phyloP scores from a whole-genome alignment of 2,888 invertebrate species.

The Xanthia togata region DNA sequence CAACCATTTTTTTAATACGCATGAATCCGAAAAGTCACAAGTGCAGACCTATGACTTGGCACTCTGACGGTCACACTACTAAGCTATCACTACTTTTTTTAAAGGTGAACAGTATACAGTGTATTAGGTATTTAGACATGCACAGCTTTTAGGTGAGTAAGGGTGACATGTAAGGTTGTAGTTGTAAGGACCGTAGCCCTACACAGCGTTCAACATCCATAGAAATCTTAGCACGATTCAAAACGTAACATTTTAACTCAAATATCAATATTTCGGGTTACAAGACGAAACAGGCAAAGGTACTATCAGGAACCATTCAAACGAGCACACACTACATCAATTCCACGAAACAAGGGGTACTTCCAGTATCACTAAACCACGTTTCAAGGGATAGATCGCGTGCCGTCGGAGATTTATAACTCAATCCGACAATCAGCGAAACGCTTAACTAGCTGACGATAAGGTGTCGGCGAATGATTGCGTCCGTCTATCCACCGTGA shows the following conservation, averaged over 20 bases:
- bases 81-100: too few species aligned
- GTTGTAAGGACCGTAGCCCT: neutral
- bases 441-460: constrained; percentile 89
- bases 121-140: neutral
- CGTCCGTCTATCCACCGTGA: constrained; percentile 78
- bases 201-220: neutral
- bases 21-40: too few species aligned
- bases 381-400: constrained; percentile 83
- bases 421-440: constrained; percentile 89
- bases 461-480: constrained; percentile 87
- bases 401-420: constrained; percentile 87
- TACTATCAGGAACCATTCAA: neutral
- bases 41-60: too few species aligned
- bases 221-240: neutral
- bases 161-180: neutral
- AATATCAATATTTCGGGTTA: too few species aligned
- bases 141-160: neutral
- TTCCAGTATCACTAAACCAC: constrained; percentile 72
- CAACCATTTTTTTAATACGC: too few species aligned
- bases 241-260: neutral
- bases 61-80: too few species aligned
- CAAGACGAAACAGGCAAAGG: neutral
- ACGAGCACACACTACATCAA: constrained; percentile 28
- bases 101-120: neutral
- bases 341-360: constrained; percentile 46